Evolutionary conservation across 2,797 vertebrate genomes (phyloP).

Genomic region (Sebastes alutus): DNA sequence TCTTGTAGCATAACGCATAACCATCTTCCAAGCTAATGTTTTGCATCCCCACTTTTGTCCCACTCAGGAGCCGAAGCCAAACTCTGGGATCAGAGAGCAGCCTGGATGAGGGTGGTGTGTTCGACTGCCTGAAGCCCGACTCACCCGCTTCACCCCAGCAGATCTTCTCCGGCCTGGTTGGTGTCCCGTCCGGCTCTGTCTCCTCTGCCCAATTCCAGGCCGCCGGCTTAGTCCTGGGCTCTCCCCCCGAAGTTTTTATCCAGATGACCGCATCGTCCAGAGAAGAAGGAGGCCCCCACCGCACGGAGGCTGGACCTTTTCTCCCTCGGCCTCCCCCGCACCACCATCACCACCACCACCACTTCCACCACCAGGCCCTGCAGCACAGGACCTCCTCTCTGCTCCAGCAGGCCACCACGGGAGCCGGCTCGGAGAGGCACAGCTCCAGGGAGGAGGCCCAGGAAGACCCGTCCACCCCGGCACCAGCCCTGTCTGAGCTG

Average conservation of each 20-base stretch:
- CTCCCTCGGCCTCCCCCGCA: conserved; percentile 80
- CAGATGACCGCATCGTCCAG: conserved; percentile 90
- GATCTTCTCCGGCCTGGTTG: conserved; percentile 92
- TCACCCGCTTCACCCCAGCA: conserved; percentile 86
- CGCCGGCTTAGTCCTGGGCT: conserved; percentile 90
- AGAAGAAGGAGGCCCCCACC: conserved; percentile 86
- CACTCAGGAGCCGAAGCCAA: conserved; percentile 90
- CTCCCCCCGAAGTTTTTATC: conserved; percentile 92
- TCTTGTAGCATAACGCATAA: not conserved
- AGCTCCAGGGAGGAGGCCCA: conserved; percentile 86
- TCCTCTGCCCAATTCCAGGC: conserved; percentile 89
- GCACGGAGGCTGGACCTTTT: conserved; percentile 84
- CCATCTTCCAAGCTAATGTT: not conserved
- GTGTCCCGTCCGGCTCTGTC: conserved; percentile 86
- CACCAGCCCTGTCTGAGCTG: conserved; percentile 93
- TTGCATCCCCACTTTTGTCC: not conserved
- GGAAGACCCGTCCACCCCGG: conserved; percentile 88
- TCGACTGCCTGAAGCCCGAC: conserved; percentile 94
- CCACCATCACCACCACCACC: conserved; percentile 87
- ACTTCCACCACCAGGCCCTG: conserved; percentile 88
- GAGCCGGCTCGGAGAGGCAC: conserved; percentile 85
- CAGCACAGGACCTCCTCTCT: conserved; percentile 89
- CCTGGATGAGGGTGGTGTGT: conserved; percentile 92
- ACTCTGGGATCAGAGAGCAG: conserved; percentile 91
- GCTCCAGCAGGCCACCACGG: conserved; percentile 86